A percentile compares a stretch with the other conserved stretches of the same genome.
Evolutionary conservation across 2,113 vertebrate species (phyloP).

Genomic region (Ploceus nigricollis): DNA sequence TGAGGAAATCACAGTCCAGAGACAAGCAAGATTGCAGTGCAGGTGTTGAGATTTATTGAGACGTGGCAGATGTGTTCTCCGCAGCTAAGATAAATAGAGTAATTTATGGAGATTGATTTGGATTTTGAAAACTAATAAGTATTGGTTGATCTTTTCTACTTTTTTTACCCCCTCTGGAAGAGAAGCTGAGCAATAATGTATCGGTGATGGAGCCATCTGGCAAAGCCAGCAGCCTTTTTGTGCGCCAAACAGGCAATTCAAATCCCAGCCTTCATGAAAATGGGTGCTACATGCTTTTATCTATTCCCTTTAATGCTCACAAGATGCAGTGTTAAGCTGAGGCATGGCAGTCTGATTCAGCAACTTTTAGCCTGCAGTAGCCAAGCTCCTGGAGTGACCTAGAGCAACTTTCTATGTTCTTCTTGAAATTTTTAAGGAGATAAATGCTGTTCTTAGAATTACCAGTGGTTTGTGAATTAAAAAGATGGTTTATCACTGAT

Average conservation of each 20-base stretch:
- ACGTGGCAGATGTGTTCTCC: background rate
- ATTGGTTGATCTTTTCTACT: background rate
- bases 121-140: conserved; percentile 41
- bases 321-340: background rate
- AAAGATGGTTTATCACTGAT: background rate
- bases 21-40: background rate
- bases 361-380: background rate
- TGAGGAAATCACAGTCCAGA: background rate
- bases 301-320: background rate
- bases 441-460: background rate
- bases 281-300: background rate
- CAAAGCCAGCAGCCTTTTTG: background rate
- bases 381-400: background rate
- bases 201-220: conserved; percentile 16
- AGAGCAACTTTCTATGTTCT: background rate
- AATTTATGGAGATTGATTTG: conserved; percentile 40
- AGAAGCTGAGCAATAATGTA: background rate
- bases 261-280: background rate
- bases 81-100: background rate
- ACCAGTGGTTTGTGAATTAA: background rate
- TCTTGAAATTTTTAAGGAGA: background rate
- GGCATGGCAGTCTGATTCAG: background rate
- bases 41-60: conserved; percentile 1
- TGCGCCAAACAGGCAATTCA: background rate
- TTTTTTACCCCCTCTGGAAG: background rate